Evolutionary conservation across 2,797 vertebrate genomes (phyloP), one percentile per base, ranked within the genome.

Genomic region (Strix occidentalis): DNA sequence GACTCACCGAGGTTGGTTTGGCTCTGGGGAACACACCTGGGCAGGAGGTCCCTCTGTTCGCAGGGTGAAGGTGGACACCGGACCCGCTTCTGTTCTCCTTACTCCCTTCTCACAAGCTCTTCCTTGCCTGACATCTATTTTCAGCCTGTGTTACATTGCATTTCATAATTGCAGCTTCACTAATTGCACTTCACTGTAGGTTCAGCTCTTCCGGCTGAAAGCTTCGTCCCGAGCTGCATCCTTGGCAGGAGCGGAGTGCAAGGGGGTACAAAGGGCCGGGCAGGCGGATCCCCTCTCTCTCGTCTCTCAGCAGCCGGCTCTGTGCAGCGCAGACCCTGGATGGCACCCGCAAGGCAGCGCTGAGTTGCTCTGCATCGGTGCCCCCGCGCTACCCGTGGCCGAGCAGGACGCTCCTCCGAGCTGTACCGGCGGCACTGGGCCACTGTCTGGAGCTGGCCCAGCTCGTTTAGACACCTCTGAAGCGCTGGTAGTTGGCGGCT

Each of bases 311-410:
- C 5, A 10, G 19, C 29, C 69, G 4, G 21, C 48, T 17, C 51
- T 2, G n/a, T 3, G 35, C 78, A 23, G 48, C 50, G 23, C 56
- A 13, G 39, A 11, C 33, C 18, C 46, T 1, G 12, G 20, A 4
- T 1, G 14, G 48, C 33, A 11, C 17, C 56, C 0, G 1, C 33
- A 23, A 18, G 53, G 35, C 57, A 24, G 28, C 2, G 2, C 11
- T 0, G 6, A 5, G 17, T 3, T 21, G 5, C 25, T 16, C 28
- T 16, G 3, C 1, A 2, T 6, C 2, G 11, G 11, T 26, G 20
- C 23, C 26, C 6, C 8, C 3, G 16, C 24, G 6, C 50, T 24
- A 58, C 5, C 48, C 28, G 1, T 0, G 1, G 46, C 43, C 15
- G 3, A 5, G 8, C 50, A 20, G 25, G 13, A 13, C 1, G 1